phyloP scores from a whole-genome alignment of 2,797 vertebrate genomes.

The Periparus ater region DNA sequence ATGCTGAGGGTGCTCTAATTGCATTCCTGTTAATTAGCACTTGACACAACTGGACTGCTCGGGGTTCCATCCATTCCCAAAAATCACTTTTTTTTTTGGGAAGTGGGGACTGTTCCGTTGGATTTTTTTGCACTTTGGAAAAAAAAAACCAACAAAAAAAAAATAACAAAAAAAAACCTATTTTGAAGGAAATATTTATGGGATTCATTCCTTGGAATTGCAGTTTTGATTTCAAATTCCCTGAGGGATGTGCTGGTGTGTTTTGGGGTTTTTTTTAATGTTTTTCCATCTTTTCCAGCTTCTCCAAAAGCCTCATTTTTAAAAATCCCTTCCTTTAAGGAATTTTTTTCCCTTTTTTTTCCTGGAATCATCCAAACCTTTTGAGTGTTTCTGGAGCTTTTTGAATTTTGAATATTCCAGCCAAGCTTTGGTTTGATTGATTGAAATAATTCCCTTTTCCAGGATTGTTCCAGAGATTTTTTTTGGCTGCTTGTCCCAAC shows the following conservation, averaged over 20 bases:
- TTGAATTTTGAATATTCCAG: background rate
- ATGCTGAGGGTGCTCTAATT: background rate
- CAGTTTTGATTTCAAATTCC: slow-evolving; percentile 73
- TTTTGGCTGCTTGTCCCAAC: background rate
- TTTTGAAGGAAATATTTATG: slow-evolving; percentile 75
- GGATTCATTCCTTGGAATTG: slow-evolving; percentile 18
- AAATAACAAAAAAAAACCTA: background rate
- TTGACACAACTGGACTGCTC: background rate
- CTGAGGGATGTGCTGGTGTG: background rate
- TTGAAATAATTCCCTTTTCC: background rate
- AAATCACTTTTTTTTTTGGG: background rate
- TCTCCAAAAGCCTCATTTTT: background rate
- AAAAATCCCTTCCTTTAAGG: background rate
- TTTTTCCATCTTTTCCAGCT: background rate
- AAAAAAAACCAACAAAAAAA: no score
- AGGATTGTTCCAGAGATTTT: background rate
- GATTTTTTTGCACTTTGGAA: slow-evolving; percentile 73
- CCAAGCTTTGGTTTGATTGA: background rate
- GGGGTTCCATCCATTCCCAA: slow-evolving; percentile 4
- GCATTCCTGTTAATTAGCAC: slow-evolving; percentile 23
- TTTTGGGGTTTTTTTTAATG: background rate
- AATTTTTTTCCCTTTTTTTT: background rate
- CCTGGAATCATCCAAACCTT: background rate
- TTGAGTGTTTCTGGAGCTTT: background rate
- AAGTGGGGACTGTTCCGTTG: slow-evolving; percentile 47